Conservation (phyloP, 2,797 vertebrate species). For the Oreochromis grahami region DNA sequence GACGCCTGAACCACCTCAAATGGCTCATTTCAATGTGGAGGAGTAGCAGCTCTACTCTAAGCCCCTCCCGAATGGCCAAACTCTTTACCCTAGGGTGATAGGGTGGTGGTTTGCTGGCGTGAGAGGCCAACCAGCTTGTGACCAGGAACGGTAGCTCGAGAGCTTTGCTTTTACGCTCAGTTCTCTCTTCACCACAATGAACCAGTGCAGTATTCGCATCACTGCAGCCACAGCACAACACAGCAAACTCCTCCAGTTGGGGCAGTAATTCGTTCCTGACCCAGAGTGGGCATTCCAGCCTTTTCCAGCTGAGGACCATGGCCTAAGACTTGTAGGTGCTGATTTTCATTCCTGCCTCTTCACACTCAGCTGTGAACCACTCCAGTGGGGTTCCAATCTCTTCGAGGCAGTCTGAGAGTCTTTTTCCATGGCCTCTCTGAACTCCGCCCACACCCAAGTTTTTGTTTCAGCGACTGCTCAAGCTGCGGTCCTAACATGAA, state of each 20-base stretch:
- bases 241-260: background rate
- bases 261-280: rapidly evolving
- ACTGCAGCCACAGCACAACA: background rate
- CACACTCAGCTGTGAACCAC: too few relatives aligned
- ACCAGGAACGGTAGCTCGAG: background rate
- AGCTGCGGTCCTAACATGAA: too few relatives aligned
- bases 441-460: too few relatives aligned
- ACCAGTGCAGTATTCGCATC: background rate
- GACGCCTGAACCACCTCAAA: rapidly evolving
- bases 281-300: background rate
- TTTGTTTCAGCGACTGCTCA: too few relatives aligned
- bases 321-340: too few relatives aligned
- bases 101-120: background rate
- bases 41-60: background rate
- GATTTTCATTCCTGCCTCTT: too few relatives aligned
- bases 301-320: too few relatives aligned
- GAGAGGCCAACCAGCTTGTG: background rate
- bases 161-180: background rate
- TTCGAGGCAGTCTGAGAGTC: too few relatives aligned
- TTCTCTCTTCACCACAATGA: background rate
- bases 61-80: background rate
- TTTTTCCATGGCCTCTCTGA: too few relatives aligned
- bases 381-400: too few relatives aligned
- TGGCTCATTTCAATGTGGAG: background rate
- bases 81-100: background rate